Evolutionary conservation across 2,113 vertebrate species (phyloP).

Genomic region (Ammodytes dubius): DNA sequence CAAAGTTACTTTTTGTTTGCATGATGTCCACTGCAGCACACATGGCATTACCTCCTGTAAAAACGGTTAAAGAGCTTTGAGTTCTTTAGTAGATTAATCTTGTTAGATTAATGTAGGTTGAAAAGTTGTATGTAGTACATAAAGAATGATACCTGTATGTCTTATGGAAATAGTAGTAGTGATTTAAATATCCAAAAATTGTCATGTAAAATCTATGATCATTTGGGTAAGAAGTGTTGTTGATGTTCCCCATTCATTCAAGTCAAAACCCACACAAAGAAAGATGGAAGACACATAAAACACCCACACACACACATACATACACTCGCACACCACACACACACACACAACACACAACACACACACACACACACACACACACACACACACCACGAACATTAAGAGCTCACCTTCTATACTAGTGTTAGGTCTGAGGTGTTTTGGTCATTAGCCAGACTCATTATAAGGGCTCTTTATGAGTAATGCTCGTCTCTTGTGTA

Average conservation of each 20-base stretch:
- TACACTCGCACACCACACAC: slow-evolving; percentile 2
- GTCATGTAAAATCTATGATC: background rate
- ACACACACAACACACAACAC: background rate
- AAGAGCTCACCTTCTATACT: background rate
- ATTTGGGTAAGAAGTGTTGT: background rate
- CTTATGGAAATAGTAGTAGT: background rate
- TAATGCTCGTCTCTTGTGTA: slow-evolving; percentile 36
- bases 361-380: background rate
- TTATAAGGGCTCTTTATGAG: slow-evolving; percentile 43
- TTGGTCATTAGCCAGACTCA: slow-evolving; percentile 40
- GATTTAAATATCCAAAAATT: background rate
- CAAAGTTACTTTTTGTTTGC: background rate
- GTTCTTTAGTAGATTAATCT: background rate
- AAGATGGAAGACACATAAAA: background rate
- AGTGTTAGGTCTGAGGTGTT: background rate
- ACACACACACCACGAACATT: background rate
- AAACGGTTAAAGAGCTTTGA: background rate
- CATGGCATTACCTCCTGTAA: background rate
- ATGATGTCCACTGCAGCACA: background rate
- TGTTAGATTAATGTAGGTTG: background rate
- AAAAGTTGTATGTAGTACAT: background rate
- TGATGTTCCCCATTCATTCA: background rate
- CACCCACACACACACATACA: slow-evolving; percentile 2
- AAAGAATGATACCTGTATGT: background rate
- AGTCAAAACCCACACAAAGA: background rate